Evolutionary conservation across 1,140 invertebrate genomes (phyloP), one percentile per base, ranked within the genome.

Genomic region (Trichomalopsis sarcophagae): DNA sequence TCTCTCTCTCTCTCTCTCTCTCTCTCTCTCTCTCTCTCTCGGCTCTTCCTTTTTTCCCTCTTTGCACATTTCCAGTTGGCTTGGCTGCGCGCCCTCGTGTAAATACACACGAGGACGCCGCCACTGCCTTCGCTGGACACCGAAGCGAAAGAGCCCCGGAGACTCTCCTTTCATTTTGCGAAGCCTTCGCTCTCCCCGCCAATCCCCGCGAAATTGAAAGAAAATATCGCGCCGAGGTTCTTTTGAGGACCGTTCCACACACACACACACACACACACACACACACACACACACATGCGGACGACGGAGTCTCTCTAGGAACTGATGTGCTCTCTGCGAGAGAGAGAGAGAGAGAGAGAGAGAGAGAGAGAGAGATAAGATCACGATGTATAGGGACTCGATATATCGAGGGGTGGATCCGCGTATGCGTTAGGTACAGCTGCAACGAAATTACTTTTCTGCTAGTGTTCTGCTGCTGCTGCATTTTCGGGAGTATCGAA

Each of bases 121-220:
- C 50, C 3, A 21, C 17, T 62, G 55, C 55, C 55, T 62, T 62
- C 62, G 62, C 82, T 50, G 74, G 82, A 78, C 62, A 77, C 55
- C 47, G 27, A 33, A 50, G 75, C 50, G 75, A 55, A 40, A 50
- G 75, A 27, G 33, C 21, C 27, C 33, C 5, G 74, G 13, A 73
- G 69, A 82, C 73, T 79, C 68, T 79, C 50, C 47, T 80, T 84
- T 80, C 83, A 80, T 84, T 79, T 84, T 69, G 76, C 44, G 73
- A 62, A n/a, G 82, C 36, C 55, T 62, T 62, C 55, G 55, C 33
- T 74, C 33, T 40, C 47, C 76, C 66, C 75, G 55, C 78, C 77
- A 80, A 74, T 81, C 78, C 62, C 30, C 69, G 68, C 86, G 76
- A 90, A 90, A 92, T 91, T 90, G 88, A 91, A 92, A 91, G 89